Percentiles rank a stretch among this genome's conserved stretches.
phyloP scores from a whole-genome alignment of 2,888 invertebrate genomes.

The Pogonocherus hispidulus region DNA sequence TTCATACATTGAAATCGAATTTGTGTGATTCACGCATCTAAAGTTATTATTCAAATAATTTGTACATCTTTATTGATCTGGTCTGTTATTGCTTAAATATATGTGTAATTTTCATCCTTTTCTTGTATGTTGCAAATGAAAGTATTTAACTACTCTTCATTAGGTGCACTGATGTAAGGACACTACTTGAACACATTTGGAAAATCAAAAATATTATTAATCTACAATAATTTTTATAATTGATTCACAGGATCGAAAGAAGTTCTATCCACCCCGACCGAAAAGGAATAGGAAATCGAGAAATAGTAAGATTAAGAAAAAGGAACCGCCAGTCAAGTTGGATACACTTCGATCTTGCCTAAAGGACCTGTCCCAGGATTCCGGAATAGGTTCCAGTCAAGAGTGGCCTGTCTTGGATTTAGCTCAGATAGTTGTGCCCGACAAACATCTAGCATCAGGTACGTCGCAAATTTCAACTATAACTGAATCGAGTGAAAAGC shows the following conservation, averaged over 20 bases:
- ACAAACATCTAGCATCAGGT: slow-evolving; percentile 52
- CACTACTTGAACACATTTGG: slow-evolving; percentile 12
- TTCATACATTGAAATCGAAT: no score
- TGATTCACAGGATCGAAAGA: slow-evolving; percentile 75
- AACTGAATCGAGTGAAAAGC: slow-evolving; percentile 17
- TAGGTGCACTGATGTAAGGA: slow-evolving; percentile 20
- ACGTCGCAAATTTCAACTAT: slow-evolving; percentile 32
- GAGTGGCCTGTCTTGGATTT: slow-evolving; percentile 61
- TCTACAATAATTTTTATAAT: slow-evolving; percentile 36
- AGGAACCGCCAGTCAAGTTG: slow-evolving; percentile 57
- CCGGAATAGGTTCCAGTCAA: slow-evolving; percentile 67
- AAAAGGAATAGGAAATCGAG: slow-evolving; percentile 59
- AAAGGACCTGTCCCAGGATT: slow-evolving; percentile 64
- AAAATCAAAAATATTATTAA: neutral
- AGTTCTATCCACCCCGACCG: slow-evolving; percentile 79
- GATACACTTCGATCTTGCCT: slow-evolving; percentile 65
- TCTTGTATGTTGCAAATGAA: neutral
- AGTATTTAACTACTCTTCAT: neutral
- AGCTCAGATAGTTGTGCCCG: slow-evolving; percentile 63
- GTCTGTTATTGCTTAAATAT: no score
- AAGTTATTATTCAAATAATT: no score
- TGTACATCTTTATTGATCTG: no score
- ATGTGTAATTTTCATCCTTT: no score
- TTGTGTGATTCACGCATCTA: no score
- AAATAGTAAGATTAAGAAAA: slow-evolving; percentile 49